Base-by-base conservation (phyloP, 2,888 invertebrate species). In the Lasioglossum figueresi region DNA sequence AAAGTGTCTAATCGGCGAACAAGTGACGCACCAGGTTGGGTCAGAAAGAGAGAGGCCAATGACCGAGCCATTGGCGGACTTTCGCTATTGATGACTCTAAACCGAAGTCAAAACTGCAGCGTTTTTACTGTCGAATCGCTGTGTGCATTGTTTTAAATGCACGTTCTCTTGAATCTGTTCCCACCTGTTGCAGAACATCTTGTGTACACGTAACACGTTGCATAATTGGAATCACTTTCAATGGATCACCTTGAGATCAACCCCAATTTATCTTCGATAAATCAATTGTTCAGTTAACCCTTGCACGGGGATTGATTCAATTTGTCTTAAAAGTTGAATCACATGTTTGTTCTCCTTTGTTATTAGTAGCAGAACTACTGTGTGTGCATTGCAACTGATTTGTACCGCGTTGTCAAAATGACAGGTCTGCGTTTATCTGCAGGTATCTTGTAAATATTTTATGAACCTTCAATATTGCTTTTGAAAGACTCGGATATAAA, bases 31-130 rank as follows among this genome's bases (percentile, higher is more conserved):
- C 59, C 59, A 59, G 4, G 27, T 59, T 59, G 12, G 27, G 59
- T 59, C 59, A 27, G 14, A 59, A 14, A 59, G 59, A 59, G 59
- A 56, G 27, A 27, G 59, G 59, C 27, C 59, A 59, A 59, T 27
- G 59, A 59, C 59, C 59, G 59, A 27, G 14, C 27, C 14, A 59
- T 59, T 16, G 59, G 0, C 59, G 59, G 27, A 59, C 59, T 59
- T 59, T 59, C 59, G 59, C 59, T 59, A 59, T 59, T 59, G 27
- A 59, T 59, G 27, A 59, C 59, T 31, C 59, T 5, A 59, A 59
- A 59, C 14, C 59, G 27, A 59, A 59, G 59, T 31, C 27, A 27
- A 59, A 59, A 59, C 14, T 59, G n/a, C 59, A 59, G 5, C 27
- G 59, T 59, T 27, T 59, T 59, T 59, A 59, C 59, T 5, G 14